Evolutionary conservation across 2,888 invertebrate species (phyloP).

Genomic region (Syritta pipiens): DNA sequence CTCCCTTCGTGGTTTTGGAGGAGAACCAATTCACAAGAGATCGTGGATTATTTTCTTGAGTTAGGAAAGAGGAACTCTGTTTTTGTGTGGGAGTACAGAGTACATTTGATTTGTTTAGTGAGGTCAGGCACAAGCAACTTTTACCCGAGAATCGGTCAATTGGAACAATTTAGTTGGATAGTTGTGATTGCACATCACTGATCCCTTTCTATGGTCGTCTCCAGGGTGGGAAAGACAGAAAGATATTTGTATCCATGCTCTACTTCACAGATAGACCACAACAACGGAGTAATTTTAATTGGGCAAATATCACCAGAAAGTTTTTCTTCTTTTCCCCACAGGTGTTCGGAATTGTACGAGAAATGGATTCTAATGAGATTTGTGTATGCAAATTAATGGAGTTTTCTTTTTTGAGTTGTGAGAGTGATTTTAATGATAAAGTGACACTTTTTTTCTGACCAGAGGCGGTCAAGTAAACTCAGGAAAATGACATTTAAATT

Average conservation of each 20-base stretch:
- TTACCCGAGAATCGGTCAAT: constrained; percentile 39
- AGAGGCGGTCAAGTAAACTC: too few relatives aligned
- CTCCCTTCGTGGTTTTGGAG: constrained; percentile 25
- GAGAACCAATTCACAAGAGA: constrained; percentile 50
- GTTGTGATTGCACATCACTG: constrained; percentile 42
- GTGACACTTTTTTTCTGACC: too few relatives aligned
- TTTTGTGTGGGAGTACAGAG: background rate
- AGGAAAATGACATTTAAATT: too few relatives aligned
- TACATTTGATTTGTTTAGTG: background rate
- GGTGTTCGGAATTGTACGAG: too few relatives aligned
- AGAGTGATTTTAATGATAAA: constrained; percentile 6
- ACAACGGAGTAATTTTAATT: background rate
- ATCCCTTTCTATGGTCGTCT: constrained; percentile 17
- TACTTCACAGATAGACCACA: constrained; percentile 31
- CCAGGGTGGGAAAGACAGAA: too few relatives aligned
- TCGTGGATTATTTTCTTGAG: constrained; percentile 50
- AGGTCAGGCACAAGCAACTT: constrained; percentile 42
- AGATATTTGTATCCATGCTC: constrained; percentile 58
- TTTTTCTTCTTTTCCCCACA: background rate
- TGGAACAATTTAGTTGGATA: constrained; percentile 29
- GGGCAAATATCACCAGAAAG: background rate
- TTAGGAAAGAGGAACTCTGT: background rate
- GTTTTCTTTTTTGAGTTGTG: constrained; percentile 13
- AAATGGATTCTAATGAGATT: constrained; percentile 17
- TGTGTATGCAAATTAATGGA: constrained; percentile 23